Evolutionary conservation across 2,888 invertebrate species (phyloP).

Genomic region (Xanthia icteritia): DNA sequence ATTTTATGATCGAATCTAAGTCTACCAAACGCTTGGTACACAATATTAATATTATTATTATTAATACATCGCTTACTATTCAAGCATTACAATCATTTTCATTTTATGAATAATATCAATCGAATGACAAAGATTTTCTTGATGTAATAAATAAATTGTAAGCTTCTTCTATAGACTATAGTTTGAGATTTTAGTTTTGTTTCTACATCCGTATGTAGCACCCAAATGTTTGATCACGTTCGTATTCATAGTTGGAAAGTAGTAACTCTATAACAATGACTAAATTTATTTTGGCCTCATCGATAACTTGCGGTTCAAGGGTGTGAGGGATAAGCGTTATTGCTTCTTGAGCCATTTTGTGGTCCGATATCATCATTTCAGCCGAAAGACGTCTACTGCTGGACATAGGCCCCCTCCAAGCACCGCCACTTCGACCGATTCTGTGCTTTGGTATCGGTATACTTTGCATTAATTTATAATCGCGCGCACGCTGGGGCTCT

Average conservation of each 20-base stretch:
- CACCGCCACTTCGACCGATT: too few relatives aligned
- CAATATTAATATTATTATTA: background rate
- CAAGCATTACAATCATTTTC: background rate
- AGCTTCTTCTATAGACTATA: background rate
- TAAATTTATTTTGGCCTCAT: background rate
- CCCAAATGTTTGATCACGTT: background rate
- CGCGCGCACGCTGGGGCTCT: too few relatives aligned
- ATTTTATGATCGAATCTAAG: conserved; percentile 8
- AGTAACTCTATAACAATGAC: background rate
- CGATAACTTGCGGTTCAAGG: conserved; percentile 20
- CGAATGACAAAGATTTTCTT: background rate
- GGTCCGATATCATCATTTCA: background rate
- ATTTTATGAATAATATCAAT: background rate
- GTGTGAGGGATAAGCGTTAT: background rate
- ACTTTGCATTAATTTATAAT: background rate
- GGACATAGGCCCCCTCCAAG: too few relatives aligned
- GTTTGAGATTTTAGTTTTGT: conserved; percentile 3
- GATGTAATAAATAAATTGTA: background rate
- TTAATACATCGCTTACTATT: background rate
- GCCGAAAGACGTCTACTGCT: too few relatives aligned
- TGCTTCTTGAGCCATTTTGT: background rate
- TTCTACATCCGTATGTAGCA: background rate
- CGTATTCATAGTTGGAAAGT: background rate
- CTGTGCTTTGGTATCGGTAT: background rate
- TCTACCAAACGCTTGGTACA: too few relatives aligned